phyloP scores from a whole-genome alignment of 2,888 invertebrate genomes.

The Leptopilina myrica region DNA sequence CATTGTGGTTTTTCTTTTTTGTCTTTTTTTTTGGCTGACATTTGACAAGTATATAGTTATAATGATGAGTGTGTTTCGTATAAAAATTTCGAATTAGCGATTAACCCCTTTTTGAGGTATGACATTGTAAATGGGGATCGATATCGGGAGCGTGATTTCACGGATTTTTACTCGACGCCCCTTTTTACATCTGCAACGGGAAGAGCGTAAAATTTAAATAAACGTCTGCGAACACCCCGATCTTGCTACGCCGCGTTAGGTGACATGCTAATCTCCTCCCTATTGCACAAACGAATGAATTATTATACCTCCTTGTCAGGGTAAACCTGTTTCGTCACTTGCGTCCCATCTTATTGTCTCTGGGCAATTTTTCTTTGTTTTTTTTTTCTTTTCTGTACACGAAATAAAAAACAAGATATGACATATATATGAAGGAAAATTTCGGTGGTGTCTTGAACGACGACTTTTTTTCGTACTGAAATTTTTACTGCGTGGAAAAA shows the following conservation, averaged over 20 bases:
- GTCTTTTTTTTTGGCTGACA: too few relatives aligned
- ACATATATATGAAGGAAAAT: slow-evolving; percentile 12
- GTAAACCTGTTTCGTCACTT: slow-evolving; percentile 55
- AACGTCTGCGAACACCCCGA: slow-evolving; percentile 66
- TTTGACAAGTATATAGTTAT: too few relatives aligned
- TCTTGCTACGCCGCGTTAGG: slow-evolving; percentile 69
- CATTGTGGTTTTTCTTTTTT: too few relatives aligned
- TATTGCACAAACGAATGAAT: slow-evolving; percentile 60
- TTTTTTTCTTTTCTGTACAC: neutral
- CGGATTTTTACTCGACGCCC: slow-evolving; percentile 60
- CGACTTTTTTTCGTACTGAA: too few relatives aligned
- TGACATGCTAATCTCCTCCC: slow-evolving; percentile 73
- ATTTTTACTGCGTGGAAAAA: too few relatives aligned
- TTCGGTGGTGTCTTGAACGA: too few relatives aligned
- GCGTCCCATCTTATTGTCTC: slow-evolving; percentile 50
- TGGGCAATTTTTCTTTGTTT: neutral
- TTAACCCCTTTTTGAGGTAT: slow-evolving; percentile 55
- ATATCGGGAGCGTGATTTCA: slow-evolving; percentile 66
- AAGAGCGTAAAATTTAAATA: slow-evolving; percentile 75
- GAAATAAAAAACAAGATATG: slow-evolving; percentile 8
- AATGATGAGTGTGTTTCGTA: too few relatives aligned
- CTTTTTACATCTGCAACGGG: slow-evolving; percentile 64
- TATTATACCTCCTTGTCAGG: slow-evolving; percentile 56
- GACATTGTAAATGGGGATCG: slow-evolving; percentile 35
- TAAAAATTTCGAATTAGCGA: slow-evolving; percentile 26